These are phyloP conservation scores for Spermophilus dauricus DNA, from an alignment of 2,113 vertebrate species.

Conservation along the genomic window DNA sequence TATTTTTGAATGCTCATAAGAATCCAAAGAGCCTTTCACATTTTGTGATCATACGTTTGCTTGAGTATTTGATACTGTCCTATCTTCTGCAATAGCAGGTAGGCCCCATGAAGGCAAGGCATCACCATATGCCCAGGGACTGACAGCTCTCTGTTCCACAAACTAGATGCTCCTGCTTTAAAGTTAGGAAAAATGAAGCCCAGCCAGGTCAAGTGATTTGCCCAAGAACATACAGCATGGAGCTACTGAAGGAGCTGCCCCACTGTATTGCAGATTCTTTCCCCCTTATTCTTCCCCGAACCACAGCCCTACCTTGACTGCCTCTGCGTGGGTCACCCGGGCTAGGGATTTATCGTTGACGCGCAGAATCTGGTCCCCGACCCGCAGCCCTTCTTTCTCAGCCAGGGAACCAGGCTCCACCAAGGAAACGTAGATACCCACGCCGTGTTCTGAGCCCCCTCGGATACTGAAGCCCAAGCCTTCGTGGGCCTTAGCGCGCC, in stretches of 20 bases:
- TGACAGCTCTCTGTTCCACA: not conserved
- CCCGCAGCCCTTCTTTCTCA: constrained; percentile 94
- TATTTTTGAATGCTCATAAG: not conserved
- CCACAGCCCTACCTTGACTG: constrained; percentile 93
- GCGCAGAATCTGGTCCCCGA: constrained; percentile 97
- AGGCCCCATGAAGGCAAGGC: not conserved
- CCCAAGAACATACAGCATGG: constrained; percentile 56
- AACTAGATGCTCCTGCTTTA: not conserved
- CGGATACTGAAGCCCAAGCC: constrained; percentile 99
- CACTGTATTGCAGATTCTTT: not conserved
- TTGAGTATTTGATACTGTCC: not conserved
- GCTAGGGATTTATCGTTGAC: constrained; percentile 97
- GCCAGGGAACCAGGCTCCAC: constrained; percentile 98
- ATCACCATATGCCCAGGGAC: not conserved
- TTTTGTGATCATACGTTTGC: not conserved
- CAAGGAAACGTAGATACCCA: constrained; percentile 97
- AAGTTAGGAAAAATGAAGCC: not conserved
- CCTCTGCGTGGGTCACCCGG: constrained; percentile 95
- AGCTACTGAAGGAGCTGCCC: constrained; percentile 18
- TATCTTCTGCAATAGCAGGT: not conserved
- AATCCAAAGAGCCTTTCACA: not conserved
- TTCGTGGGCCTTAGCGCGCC: constrained; percentile 95
- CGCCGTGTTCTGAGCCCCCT: constrained; percentile 97
- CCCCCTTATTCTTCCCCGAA: not conserved
- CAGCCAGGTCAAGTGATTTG: constrained; percentile 59